Base-by-base conservation (phyloP, 2,113 vertebrate genomes). In the Plecotus auritus region DNA sequence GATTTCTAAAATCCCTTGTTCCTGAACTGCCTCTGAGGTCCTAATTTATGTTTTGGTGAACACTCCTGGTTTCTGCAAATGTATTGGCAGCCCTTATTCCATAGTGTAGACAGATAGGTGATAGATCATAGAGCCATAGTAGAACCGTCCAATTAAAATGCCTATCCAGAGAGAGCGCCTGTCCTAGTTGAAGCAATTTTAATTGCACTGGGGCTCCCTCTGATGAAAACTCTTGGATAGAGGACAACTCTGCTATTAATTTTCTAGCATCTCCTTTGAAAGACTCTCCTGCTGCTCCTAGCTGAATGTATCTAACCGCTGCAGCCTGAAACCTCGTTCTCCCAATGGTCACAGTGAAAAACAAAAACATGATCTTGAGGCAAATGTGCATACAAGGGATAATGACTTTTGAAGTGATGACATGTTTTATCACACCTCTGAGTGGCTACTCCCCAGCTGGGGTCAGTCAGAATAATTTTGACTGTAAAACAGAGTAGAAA, bases 91-190 rank as follows among this genome's bases (percentile, higher is more conserved):
- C 37, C 3, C 7, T 18, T 95, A 49, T 54, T 88, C 22, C 40
- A 45, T 7, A 78, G 9, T 40, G 12, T 14, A 56, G 45, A 88
- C 45, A 8, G 32, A 77, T 16, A 90, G n/a, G 73, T 74, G 9
- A 86, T 66, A 13, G 66, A 82, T 85, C 85, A 80, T 61, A 77
- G 18, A 88, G n/a, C 4, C n/a, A 35, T 9, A 80, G 5, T 12
- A 96, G 94, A 94, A 93, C 0, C 8, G 82, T 72, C 12, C 28
- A 90, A 35, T 95, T 97, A 95, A 96, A 97, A 97, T 85, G 61
- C 16, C 22, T 59, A 4, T 20, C 22, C 12, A 28, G 66, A 91
- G 74, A 90, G 56, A 35, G 0, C 1, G 0, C 11, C 0, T 42
- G 85, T 94, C 42, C 74, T 23, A 4, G 12, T 23, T 69, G 30